These are phyloP conservation scores for Lucinisca nassula DNA, from an alignment of 2,888 invertebrate species.

Conservation along the genomic window DNA sequence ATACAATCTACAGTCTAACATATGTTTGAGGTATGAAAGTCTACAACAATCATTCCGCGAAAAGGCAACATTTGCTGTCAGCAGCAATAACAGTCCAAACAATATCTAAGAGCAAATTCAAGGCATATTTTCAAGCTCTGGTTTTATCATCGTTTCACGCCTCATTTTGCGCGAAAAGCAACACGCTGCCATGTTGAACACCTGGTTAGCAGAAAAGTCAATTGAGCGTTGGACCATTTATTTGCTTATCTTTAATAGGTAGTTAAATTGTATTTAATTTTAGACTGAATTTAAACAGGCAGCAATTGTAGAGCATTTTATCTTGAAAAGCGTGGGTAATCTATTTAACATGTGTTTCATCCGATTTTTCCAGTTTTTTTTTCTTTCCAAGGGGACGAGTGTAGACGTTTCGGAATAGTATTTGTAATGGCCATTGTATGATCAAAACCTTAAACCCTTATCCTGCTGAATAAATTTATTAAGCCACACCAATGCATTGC, in stretches of 20 bases:
- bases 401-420: no score
- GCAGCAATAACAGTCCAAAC: not conserved
- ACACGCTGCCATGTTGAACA: slow-evolving; percentile 6
- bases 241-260: slow-evolving; percentile 5
- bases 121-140: not conserved
- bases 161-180: slow-evolving; percentile 2
- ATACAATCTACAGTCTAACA: no score
- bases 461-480: no score
- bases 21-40: not conserved
- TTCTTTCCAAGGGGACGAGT: no score
- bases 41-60: not conserved
- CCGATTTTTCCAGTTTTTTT: no score
- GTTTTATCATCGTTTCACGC: not conserved
- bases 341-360: not conserved
- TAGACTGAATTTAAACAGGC: not conserved
- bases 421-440: no score
- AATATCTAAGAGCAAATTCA: not conserved
- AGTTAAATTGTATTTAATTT: not conserved
- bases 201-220: not conserved
- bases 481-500: no score
- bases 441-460: no score
- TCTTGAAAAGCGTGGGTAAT: not conserved
- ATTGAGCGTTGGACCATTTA: slow-evolving; percentile 12
- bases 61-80: not conserved
- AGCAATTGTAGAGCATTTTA: not conserved